phyloP scores from a whole-genome alignment of 1,140 invertebrate genomes.

The Bombyx mandarina region DNA sequence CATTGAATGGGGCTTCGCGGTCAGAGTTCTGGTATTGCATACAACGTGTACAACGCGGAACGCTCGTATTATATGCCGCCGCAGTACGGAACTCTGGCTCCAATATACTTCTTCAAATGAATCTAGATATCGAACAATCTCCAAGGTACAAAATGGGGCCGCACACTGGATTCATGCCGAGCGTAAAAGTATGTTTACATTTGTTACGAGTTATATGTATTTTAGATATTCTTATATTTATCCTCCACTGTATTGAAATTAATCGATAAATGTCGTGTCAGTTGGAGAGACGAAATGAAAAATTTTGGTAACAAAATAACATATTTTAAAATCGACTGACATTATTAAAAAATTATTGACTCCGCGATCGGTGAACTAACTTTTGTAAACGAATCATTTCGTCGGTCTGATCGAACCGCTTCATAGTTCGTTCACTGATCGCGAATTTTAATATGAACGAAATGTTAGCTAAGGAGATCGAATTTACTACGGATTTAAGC shows the following conservation, averaged over 20 bases:
- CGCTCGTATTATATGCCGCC: slow-evolving; percentile 29
- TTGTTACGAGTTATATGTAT: slow-evolving; percentile 72
- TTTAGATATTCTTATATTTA: slow-evolving; percentile 73
- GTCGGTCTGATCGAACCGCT: slow-evolving; percentile 15
- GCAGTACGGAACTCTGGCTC: slow-evolving; percentile 46
- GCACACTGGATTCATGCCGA: slow-evolving; percentile 41
- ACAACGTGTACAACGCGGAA: slow-evolving; percentile 29
- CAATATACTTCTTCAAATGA: slow-evolving; percentile 55
- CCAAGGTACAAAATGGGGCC: slow-evolving; percentile 17
- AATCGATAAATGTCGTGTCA: too few relatives aligned
- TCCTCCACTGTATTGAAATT: slow-evolving; percentile 57
- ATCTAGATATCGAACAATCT: slow-evolving; percentile 39
- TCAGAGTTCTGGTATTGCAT: slow-evolving; percentile 34
- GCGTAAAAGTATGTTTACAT: slow-evolving; percentile 61
- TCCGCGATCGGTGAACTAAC: slow-evolving; percentile 41
- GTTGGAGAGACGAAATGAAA: slow-evolving; percentile 1
- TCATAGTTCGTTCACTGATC: slow-evolving; percentile 33
- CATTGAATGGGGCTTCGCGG: slow-evolving; percentile 77
- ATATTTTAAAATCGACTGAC: slow-evolving; percentile 43
- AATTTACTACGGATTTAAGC: slow-evolving; percentile 69
- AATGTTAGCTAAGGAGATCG: slow-evolving; percentile 61
- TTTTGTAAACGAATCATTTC: slow-evolving; percentile 15
- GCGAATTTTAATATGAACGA: slow-evolving; percentile 32
- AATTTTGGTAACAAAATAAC: slow-evolving; percentile 11
- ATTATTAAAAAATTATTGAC: slow-evolving; percentile 35